A percentile compares a stretch with the other conserved stretches of the same genome.
Evolutionary conservation across 2,888 invertebrate species (phyloP).

Genomic region (Rhopalosiphum nymphaeae): DNA sequence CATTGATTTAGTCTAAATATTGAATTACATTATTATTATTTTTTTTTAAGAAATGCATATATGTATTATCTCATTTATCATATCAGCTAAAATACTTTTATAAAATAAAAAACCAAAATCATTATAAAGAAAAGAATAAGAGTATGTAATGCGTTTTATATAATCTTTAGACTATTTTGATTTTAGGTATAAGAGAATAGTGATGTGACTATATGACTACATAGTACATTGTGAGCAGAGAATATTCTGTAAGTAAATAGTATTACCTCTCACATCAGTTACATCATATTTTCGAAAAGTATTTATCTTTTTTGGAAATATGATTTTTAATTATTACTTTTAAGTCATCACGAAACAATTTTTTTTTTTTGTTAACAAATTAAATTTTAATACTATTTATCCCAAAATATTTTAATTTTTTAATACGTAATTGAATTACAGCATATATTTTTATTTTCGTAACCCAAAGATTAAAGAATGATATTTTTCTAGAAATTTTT

Average conservation of each 20-base stretch:
- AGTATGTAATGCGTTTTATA: not conserved
- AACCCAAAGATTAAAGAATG: too few relatives aligned
- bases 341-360: too few relatives aligned
- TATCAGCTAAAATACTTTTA: not conserved
- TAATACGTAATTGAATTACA: too few relatives aligned
- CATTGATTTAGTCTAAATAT: not conserved
- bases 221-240: not conserved
- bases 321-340: not conserved
- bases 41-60: not conserved
- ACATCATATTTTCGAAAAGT: not conserved
- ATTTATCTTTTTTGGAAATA: not conserved
- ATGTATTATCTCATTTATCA: not conserved
- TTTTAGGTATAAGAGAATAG: not conserved
- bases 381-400: too few relatives aligned
- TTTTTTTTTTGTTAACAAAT: too few relatives aligned
- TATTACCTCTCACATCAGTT: not conserved
- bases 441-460: too few relatives aligned
- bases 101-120: not conserved
- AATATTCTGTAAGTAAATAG: not conserved
- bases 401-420: too few relatives aligned
- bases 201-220: not conserved
- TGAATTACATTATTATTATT: not conserved
- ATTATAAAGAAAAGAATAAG: not conserved
- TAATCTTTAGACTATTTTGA: not conserved
- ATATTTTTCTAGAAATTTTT: too few relatives aligned